Percentiles rank a stretch among this genome's conserved stretches.
Evolutionary conservation across 1,140 invertebrate genomes (phyloP).

Genomic region (Chironomus striatipennis): DNA sequence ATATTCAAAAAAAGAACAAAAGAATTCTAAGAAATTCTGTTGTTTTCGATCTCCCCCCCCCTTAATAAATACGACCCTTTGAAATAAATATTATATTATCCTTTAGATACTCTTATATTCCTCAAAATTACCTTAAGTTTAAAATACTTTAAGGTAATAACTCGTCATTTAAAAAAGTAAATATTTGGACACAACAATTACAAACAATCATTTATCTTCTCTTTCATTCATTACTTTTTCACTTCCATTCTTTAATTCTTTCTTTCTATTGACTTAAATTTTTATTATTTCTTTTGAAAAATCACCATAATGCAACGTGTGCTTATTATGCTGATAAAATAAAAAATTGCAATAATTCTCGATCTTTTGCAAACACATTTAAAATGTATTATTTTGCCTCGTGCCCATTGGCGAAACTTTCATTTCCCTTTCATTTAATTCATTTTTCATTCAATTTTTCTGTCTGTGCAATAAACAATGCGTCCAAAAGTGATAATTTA

Average conservation of each 20-base stretch:
- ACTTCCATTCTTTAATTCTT: no score
- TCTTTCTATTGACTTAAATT: no score
- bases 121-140: no score
- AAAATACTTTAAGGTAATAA: no score
- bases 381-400: background rate
- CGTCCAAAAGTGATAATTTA: conserved; percentile 7
- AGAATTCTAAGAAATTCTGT: no score
- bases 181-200: conserved; percentile 3
- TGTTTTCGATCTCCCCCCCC: no score
- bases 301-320: no score
- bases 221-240: background rate
- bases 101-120: no score
- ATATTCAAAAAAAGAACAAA: no score
- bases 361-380: background rate
- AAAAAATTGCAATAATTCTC: background rate
- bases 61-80: no score
- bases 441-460: background rate
- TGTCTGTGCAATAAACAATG: background rate
- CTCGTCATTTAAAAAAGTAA: background rate
- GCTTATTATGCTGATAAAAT: background rate
- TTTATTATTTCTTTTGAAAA: no score
- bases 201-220: background rate
- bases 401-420: background rate
- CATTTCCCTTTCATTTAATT: conserved; percentile 5
- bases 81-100: no score